Evolutionary conservation across 2,888 invertebrate species (phyloP).

Genomic region (Xestia ashworthii): DNA sequence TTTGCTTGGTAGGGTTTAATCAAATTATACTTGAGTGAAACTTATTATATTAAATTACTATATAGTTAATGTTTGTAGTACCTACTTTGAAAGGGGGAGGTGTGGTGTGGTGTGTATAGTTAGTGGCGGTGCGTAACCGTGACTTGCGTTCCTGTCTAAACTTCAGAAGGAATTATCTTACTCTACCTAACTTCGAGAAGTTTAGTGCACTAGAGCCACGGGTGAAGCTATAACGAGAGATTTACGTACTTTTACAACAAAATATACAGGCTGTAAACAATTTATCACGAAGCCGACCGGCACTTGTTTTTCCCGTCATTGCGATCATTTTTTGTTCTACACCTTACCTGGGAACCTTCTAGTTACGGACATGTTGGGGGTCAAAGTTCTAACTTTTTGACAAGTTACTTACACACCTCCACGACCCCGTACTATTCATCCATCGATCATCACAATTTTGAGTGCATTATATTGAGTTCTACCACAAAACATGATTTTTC

Average conservation of each 20-base stretch:
- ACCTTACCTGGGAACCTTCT: too few relatives aligned
- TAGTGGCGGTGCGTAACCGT: slow-evolving; percentile 56
- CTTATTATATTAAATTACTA: slow-evolving; percentile 65
- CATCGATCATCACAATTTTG: too few relatives aligned
- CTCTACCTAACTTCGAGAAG: slow-evolving; percentile 56
- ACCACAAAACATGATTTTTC: too few relatives aligned
- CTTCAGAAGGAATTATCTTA: slow-evolving; percentile 60
- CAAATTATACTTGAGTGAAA: slow-evolving; percentile 68
- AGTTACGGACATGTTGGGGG: too few relatives aligned
- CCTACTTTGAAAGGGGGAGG: slow-evolving; percentile 31
- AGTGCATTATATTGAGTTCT: too few relatives aligned
- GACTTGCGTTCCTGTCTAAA: slow-evolving; percentile 66
- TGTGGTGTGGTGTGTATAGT: slow-evolving; percentile 49
- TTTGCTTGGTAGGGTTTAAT: slow-evolving; percentile 68
- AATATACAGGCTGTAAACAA: neutral
- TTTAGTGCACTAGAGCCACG: slow-evolving; percentile 46
- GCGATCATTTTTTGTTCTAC: too few relatives aligned
- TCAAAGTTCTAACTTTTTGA: too few relatives aligned
- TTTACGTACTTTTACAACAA: slow-evolving; percentile 21
- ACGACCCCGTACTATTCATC: too few relatives aligned
- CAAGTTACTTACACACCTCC: too few relatives aligned
- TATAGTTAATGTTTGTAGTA: slow-evolving; percentile 53
- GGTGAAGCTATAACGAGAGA: slow-evolving; percentile 11
- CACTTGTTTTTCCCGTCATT: too few relatives aligned
- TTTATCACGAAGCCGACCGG: too few relatives aligned